Evolutionary conservation across 2,113 vertebrate species (phyloP).

Genomic region (Rhodinocichla rosea): DNA sequence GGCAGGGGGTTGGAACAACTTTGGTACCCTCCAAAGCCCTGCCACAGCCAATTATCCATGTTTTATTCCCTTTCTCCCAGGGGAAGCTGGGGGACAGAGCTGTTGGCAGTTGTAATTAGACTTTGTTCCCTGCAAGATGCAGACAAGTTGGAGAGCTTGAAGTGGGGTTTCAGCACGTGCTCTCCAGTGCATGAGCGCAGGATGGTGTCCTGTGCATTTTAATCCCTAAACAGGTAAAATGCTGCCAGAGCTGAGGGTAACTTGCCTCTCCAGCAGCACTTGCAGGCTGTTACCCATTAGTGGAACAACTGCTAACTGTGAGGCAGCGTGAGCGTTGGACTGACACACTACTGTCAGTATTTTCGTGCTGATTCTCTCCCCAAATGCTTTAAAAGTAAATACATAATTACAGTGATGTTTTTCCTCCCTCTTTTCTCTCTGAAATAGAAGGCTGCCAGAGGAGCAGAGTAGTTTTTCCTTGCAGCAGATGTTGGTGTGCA

Average conservation of each 20-base stretch:
- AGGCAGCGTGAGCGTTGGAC: background rate
- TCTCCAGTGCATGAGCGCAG: background rate
- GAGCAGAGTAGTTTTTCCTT: background rate
- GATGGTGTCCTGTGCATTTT: background rate
- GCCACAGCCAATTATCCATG: accelerated
- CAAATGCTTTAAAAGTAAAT: slow-evolving; percentile 29
- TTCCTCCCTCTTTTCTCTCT: background rate
- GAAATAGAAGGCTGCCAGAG: background rate
- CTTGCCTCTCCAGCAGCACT: background rate
- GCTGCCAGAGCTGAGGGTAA: background rate
- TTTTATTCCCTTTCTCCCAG: background rate
- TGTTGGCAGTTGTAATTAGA: background rate
- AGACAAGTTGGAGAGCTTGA: background rate
- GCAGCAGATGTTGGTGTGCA: slow-evolving; percentile 21
- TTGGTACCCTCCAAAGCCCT: background rate
- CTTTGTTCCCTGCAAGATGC: background rate
- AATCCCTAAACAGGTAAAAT: background rate
- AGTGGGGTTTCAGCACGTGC: background rate
- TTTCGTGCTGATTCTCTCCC: background rate
- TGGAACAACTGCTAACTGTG: background rate
- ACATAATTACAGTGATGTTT: background rate
- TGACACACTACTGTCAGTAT: background rate
- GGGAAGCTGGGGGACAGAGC: background rate
- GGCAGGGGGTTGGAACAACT: background rate
- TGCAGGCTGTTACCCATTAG: background rate